These are phyloP conservation scores for Trichoplusia ni DNA, from an alignment of 1,140 invertebrate genomes.

Conservation along the genomic window DNA sequence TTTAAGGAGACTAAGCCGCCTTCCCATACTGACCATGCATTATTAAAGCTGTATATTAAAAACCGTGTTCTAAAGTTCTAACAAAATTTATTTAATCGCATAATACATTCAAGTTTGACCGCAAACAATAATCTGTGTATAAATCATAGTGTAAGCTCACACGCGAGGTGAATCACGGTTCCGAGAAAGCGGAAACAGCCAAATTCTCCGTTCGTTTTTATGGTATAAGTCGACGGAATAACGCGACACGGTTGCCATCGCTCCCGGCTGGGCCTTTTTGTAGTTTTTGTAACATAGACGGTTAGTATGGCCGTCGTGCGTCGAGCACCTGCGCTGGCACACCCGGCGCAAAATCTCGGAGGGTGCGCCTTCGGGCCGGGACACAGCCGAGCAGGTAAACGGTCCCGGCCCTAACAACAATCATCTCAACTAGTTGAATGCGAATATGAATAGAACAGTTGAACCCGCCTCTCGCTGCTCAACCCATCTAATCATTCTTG, in stretches of 20 bases:
- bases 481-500: not conserved
- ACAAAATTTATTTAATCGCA: constrained; percentile 44
- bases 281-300: constrained; percentile 49
- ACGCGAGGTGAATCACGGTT: constrained; percentile 69
- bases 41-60: constrained; percentile 55
- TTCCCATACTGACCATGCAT: constrained; percentile 38
- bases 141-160: constrained; percentile 65
- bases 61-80: constrained; percentile 46
- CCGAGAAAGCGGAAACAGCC: constrained; percentile 72
- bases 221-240: constrained; percentile 50
- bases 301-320: constrained; percentile 52
- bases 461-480: not conserved
- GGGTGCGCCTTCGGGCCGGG: constrained; percentile 52
- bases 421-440: constrained; percentile 40
- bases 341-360: constrained; percentile 67
- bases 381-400: constrained; percentile 62
- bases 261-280: constrained; percentile 28
- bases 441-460: not conserved
- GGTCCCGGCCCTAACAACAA: constrained; percentile 30
- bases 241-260: constrained; percentile 42
- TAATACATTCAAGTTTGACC: constrained; percentile 51
- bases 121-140: constrained; percentile 61
- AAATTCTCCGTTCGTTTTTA: constrained; percentile 70
- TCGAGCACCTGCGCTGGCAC: constrained; percentile 62
- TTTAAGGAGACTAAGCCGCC: constrained; percentile 53